Evolutionary conservation across 2,888 invertebrate genomes (phyloP).

Genomic region (Brachyptera putata): DNA sequence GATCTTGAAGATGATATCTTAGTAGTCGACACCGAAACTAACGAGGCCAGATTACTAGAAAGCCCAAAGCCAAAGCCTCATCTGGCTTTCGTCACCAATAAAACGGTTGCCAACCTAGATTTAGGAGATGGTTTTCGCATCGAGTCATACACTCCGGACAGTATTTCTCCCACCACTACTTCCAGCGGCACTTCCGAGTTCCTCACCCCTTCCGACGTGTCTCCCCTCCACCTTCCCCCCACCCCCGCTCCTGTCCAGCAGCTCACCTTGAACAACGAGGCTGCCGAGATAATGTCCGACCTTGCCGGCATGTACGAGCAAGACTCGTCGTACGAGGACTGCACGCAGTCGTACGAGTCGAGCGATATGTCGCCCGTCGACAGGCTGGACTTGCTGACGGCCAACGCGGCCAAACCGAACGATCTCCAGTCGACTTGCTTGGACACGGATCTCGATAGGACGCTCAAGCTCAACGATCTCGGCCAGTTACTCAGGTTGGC

Average conservation of each 20-base stretch:
- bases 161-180: conserved; percentile 32
- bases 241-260: background rate
- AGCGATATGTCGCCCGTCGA: background rate
- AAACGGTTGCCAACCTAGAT: background rate
- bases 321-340: conserved; percentile 7
- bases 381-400: background rate
- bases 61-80: conserved; percentile 38
- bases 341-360: background rate
- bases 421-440: too few species aligned
- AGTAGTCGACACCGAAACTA: conserved; percentile 49
- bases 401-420: too few species aligned
- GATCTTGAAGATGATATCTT: conserved; percentile 45
- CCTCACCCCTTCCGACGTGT: conserved; percentile 31
- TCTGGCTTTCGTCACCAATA: conserved; percentile 38
- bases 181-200: conserved; percentile 26
- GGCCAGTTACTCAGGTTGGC: background rate
- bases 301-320: conserved; percentile 8
- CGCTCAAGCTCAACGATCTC: background rate
- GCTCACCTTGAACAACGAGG: conserved; percentile 31
- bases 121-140: background rate
- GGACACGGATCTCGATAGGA: background rate
- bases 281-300: conserved; percentile 30
- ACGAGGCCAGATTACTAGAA: conserved; percentile 47
- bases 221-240: background rate
- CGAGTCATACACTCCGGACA: conserved; percentile 30